Conservation (phyloP, 2,797 vertebrate genomes). For the Rachycentron canadum region DNA sequence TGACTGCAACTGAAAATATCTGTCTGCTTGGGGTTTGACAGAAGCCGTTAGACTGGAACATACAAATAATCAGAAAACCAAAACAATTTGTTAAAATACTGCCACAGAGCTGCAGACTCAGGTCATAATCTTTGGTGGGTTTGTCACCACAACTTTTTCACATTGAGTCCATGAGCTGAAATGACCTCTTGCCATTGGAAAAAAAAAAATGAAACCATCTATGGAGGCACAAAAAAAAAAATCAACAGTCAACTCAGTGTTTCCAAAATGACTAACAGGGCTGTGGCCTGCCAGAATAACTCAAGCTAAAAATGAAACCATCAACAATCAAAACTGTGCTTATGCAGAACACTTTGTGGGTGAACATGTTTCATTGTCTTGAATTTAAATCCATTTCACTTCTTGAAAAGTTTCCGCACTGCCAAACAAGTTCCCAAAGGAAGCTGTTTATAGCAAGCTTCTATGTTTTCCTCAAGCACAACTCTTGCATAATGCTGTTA, state of each 20-base stretch:
- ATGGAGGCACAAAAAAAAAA: not conserved
- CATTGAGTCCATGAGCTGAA: not conserved
- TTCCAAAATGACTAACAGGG: not conserved
- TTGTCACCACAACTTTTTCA: not conserved
- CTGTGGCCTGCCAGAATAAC: not conserved
- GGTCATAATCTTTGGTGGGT: not conserved
- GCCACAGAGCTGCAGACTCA: not conserved
- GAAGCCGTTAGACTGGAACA: not conserved
- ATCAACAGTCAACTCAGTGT: not conserved
- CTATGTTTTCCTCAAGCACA: slow-evolving; percentile 24
- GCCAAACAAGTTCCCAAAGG: slow-evolving; percentile 4
- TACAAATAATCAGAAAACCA: not conserved
- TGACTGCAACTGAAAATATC: not conserved
- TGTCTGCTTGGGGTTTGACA: not conserved
- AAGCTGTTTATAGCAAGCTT: slow-evolving; percentile 8
- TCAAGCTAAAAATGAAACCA: not conserved
- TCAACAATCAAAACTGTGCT: not conserved
- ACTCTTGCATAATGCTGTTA: slow-evolving; percentile 33
- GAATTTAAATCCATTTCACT: slow-evolving; percentile 25
- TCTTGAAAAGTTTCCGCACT: slow-evolving; percentile 14
- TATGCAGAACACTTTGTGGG: slow-evolving; percentile 12
- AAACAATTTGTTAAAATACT: not conserved
- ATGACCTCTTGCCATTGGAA: not conserved
- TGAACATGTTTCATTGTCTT: not conserved
- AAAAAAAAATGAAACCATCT: not conserved